phyloP scores from a whole-genome alignment of 2,888 invertebrate species.

The Lingula anatina region DNA sequence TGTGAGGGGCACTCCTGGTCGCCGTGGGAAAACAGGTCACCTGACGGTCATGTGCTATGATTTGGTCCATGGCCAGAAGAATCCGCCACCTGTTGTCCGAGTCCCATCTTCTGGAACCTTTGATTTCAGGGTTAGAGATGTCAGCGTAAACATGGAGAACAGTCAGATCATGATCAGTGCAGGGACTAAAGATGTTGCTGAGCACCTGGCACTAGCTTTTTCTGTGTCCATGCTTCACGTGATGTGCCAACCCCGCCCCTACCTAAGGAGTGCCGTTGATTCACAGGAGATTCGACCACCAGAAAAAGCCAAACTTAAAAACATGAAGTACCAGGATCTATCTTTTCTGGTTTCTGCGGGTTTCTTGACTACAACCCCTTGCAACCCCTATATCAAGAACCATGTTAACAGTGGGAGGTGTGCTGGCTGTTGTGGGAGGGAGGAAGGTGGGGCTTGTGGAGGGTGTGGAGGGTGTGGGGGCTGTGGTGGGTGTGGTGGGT shows the following conservation, averaged over 20 bases:
- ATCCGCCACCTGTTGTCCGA: background rate
- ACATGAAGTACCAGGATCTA: conserved; percentile 22
- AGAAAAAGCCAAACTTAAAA: background rate
- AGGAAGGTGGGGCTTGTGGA: conserved; percentile 15
- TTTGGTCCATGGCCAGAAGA: conserved; percentile 6
- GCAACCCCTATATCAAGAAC: conserved; percentile 38
- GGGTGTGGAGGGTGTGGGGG: conserved; percentile 14
- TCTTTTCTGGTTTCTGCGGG: conserved; percentile 53
- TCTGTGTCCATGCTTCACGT: conserved; percentile 54
- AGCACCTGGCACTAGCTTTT: conserved; percentile 54
- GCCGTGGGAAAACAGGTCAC: conserved; percentile 42
- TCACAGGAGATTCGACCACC: conserved; percentile 18
- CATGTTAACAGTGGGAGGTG: conserved; percentile 25
- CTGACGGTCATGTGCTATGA: conserved; percentile 34
- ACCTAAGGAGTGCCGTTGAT: conserved; percentile 24
- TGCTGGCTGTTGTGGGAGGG: conserved; percentile 24
- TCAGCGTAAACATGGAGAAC: background rate
- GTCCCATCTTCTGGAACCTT: background rate
- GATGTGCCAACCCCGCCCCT: conserved; percentile 54
- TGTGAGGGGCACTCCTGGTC: conserved; percentile 35
- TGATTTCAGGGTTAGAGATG: background rate
- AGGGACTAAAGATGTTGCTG: conserved; percentile 43
- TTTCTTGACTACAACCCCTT: conserved; percentile 47
- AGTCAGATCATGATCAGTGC: conserved; percentile 18
- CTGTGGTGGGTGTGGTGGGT: conserved; percentile 10